phyloP scores from a whole-genome alignment of 2,888 invertebrate genomes.

The Alcis repandata region DNA sequence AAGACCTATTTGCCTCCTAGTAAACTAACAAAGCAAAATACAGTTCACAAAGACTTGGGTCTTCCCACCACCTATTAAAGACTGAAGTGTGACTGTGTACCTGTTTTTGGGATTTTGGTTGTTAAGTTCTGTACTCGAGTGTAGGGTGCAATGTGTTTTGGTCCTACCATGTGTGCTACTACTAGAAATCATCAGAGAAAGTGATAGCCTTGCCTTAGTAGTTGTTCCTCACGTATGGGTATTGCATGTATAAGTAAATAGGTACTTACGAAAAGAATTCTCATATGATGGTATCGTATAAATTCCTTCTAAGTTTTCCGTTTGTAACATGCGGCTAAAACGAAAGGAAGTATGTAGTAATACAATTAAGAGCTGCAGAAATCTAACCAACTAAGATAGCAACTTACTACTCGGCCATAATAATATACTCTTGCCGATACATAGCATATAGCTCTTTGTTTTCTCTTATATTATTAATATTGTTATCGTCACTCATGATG shows the following conservation, averaged over 20 bases:
- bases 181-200: too few relatives aligned
- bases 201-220: neutral
- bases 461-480: constrained; percentile 75
- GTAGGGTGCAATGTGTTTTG: too few relatives aligned
- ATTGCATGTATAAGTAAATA: neutral
- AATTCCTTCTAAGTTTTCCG: constrained; percentile 94
- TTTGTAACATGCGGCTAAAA: constrained; percentile 93
- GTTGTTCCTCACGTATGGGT: neutral
- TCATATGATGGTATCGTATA: constrained; percentile 97
- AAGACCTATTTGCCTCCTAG: too few relatives aligned
- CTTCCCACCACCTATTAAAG: too few relatives aligned
- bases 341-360: constrained; percentile 29
- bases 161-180: too few relatives aligned
- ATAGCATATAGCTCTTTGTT: constrained; percentile 90
- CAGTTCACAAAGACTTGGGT: too few relatives aligned
- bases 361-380: too few relatives aligned
- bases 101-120: too few relatives aligned
- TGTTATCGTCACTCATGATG: constrained; percentile 69
- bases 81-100: too few relatives aligned
- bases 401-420: constrained; percentile 97
- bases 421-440: constrained; percentile 95
- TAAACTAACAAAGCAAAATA: too few relatives aligned
- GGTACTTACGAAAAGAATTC: constrained; percentile 91
- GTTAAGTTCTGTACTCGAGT: too few relatives aligned
- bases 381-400: too few relatives aligned